Conservation (phyloP, 1,140 invertebrate species). For the Sesamia nonagrioides region DNA sequence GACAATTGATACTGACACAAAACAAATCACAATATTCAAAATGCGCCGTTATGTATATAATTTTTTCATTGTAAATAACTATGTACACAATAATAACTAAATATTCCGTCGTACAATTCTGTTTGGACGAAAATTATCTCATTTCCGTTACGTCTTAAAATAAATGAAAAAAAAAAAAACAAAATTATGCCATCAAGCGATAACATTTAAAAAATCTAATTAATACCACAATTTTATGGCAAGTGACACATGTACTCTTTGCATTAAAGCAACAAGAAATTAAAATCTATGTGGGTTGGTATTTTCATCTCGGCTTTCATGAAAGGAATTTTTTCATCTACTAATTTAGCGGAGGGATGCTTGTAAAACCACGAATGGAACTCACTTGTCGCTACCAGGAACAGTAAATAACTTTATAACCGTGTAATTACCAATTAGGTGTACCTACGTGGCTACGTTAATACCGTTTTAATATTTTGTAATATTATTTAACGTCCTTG, state of each 20-base stretch:
- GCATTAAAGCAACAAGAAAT: constrained; percentile 25
- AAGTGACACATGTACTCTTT: constrained; percentile 21
- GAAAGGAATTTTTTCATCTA: constrained; percentile 28
- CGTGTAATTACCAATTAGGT: constrained; percentile 44
- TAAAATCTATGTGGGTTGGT: constrained; percentile 13
- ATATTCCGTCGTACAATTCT: neutral
- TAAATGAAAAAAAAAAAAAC: neutral
- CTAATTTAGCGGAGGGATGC: constrained; percentile 31
- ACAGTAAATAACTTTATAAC: constrained; percentile 41
- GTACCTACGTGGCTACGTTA: neutral
- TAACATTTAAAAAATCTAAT: constrained; percentile 25
- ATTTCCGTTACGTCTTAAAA: neutral
- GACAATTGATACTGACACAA: too few relatives aligned
- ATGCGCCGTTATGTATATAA: too few relatives aligned
- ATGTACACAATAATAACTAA: too few relatives aligned
- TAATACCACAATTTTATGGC: neutral
- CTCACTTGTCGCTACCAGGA: constrained; percentile 38
- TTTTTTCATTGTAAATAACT: too few relatives aligned
- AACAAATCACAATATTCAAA: too few relatives aligned
- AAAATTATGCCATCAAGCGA: neutral
- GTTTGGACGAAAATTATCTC: neutral
- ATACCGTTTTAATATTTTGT: constrained; percentile 24
- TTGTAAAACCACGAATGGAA: constrained; percentile 40
- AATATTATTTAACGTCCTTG: constrained; percentile 15
- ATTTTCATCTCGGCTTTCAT: constrained; percentile 16